phyloP scores from a whole-genome alignment of 2,888 invertebrate species.

The Heterodera filipjevi region DNA sequence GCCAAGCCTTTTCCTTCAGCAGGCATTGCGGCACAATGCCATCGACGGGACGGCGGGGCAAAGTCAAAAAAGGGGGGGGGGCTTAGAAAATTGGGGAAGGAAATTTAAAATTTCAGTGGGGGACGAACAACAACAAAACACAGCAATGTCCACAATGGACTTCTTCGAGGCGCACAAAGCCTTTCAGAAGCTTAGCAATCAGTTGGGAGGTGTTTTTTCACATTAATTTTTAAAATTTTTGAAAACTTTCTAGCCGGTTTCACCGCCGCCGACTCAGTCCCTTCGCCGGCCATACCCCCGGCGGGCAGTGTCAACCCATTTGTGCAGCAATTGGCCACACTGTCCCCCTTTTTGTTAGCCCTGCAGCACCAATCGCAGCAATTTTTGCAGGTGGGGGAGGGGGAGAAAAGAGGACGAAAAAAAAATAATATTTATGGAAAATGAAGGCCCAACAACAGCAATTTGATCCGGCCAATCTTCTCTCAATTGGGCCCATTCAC shows the following conservation, averaged over 20 bases:
- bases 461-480: not conserved
- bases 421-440: not conserved
- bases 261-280: not conserved
- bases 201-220: conserved; percentile 30
- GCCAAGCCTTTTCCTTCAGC: not conserved
- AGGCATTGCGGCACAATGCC: not conserved
- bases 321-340: conserved; percentile 44
- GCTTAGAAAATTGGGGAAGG: not conserved
- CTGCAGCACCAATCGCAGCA: conserved; percentile 45
- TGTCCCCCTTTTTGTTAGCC: conserved; percentile 51
- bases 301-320: not conserved
- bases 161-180: conserved; percentile 55
- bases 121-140: not conserved
- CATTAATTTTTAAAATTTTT: not conserved
- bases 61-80: not conserved
- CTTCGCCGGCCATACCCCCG: not conserved
- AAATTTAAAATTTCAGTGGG: not conserved
- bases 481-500: not conserved
- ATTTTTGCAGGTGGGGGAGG: not conserved
- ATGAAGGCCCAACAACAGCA: not conserved
- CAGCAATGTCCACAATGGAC: not conserved
- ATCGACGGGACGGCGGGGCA: not conserved
- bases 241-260: not conserved
- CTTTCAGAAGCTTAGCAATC: conserved; percentile 50
- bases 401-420: not conserved